Conservation (phyloP, 1,140 invertebrate species). For the Dendroctonus ponderosae region DNA sequence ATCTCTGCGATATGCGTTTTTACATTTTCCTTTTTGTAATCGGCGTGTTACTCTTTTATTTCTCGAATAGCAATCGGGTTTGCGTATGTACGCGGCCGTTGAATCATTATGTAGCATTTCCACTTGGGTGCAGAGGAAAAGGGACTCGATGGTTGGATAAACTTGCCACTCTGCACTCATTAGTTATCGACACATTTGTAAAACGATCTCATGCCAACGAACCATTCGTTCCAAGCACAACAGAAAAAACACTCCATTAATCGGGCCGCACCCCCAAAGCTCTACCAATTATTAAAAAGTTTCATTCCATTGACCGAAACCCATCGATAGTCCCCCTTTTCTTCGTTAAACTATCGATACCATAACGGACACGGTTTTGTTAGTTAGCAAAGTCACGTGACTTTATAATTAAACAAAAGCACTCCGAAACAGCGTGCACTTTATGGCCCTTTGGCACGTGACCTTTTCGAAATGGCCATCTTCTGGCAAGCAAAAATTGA, state of each 20-base stretch:
- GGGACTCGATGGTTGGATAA: not conserved
- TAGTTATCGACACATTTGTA: not conserved
- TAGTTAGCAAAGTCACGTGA: conserved; percentile 26
- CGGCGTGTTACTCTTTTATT: conserved; percentile 9
- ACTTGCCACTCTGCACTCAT: not conserved
- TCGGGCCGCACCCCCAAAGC: conserved; percentile 11
- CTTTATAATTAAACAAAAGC: conserved; percentile 32
- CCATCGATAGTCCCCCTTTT: conserved; percentile 10
- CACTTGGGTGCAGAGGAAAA: too few species aligned
- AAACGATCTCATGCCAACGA: conserved; percentile 4
- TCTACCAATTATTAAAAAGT: conserved; percentile 27
- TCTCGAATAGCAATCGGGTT: conserved; percentile 2
- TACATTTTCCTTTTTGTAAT: conserved; percentile 16
- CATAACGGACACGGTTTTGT: conserved; percentile 15
- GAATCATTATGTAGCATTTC: too few species aligned
- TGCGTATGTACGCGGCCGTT: too few species aligned
- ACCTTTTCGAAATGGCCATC: not conserved
- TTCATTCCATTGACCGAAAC: conserved; percentile 9
- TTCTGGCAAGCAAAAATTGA: too few species aligned
- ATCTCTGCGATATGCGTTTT: conserved; percentile 20
- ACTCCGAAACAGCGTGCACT: conserved; percentile 28
- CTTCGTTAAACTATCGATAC: conserved; percentile 27
- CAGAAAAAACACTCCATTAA: conserved; percentile 12
- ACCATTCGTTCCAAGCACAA: conserved; percentile 1
- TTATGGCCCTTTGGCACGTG: conserved; percentile 28